Base-by-base conservation (phyloP, 2,888 invertebrate genomes). In the Dryomyza anilis region DNA sequence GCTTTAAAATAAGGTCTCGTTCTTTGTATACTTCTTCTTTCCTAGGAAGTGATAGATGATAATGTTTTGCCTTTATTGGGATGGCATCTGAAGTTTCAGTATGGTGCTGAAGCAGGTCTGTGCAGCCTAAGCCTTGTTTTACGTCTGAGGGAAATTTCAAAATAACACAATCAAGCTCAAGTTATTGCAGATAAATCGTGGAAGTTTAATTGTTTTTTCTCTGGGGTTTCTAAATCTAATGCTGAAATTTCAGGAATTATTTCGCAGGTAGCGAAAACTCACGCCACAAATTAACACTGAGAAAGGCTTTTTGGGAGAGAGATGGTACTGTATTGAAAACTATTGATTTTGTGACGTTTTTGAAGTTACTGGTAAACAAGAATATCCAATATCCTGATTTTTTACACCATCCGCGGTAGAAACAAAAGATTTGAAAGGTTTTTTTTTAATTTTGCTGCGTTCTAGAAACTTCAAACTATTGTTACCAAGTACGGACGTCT, bases 361-460 rank as follows among this genome's bases (percentile, higher is more conserved):
- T 63, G 27, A 33, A 56, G 23, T 16, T 8, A 1, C 36, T 23
- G 6, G 56, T 46, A 12, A 63, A 27, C 3, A 10, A 29, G 23
- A 56, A 19, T 14, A 45, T 23, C 55, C 62, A 10, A 30, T 36
- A 14, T 36, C 25, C 8, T 33, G 29, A 2, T 52, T 36, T 43
- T 36, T 50, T 5, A 25, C 29, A 16, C 67, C 67, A 58, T 64
- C 61, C 1, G 63, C 66, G 14, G 66, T 66, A 3, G 56, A 59
- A 8, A 64, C 30, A 30, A 16, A 21, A 4, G 62, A 62, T 12
- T 23, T 21, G 23, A 67, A 55, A 1, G 53, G 33, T 50, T 50
- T 55, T 8, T 53, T 21, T 6, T 7, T 16, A 25, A 63, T 39
- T 3, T 39, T 39, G 56, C 65, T 46, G 14, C 29, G 36, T 1